Evolutionary conservation across 2,113 vertebrate species (phyloP).

Genomic region (Ceyx melanurus): DNA sequence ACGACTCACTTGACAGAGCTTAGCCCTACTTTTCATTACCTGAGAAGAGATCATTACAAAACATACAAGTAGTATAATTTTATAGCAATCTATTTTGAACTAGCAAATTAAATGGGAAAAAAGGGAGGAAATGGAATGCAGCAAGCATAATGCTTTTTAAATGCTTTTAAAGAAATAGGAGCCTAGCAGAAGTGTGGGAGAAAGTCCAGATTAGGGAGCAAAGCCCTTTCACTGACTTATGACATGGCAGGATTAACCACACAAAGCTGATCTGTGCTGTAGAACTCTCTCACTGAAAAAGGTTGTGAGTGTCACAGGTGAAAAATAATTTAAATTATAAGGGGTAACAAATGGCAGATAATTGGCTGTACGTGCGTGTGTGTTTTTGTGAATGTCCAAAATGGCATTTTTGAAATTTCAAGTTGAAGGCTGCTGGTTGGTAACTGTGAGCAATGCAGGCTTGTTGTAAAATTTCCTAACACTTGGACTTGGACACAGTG

Average conservation of each 20-base stretch:
- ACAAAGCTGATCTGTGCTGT: neutral
- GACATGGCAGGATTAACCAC: neutral
- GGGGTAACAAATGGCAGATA: neutral
- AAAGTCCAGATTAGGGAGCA: neutral
- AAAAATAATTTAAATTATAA: neutral
- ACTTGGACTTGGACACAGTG: neutral
- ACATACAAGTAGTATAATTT: constrained; percentile 67
- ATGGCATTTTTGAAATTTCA: neutral
- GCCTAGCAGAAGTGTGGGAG: neutral
- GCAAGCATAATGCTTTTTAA: constrained; percentile 22
- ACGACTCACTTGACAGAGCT: constrained; percentile 67
- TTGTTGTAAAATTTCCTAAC: neutral
- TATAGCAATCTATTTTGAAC: constrained; percentile 64
- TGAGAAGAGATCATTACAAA: constrained; percentile 66
- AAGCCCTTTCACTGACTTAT: neutral
- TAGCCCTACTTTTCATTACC: constrained; percentile 67
- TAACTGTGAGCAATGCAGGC: neutral
- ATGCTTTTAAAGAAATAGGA: constrained; percentile 45
- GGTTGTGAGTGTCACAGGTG: neutral
- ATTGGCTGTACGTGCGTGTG: neutral
- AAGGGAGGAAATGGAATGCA: constrained; percentile 55
- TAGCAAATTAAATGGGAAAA: constrained; percentile 51
- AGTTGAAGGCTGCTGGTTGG: neutral
- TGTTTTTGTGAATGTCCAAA: neutral
- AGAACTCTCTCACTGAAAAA: neutral